phyloP scores from a whole-genome alignment of 2,888 invertebrate genomes.

The Polydrusus tereticollis region DNA sequence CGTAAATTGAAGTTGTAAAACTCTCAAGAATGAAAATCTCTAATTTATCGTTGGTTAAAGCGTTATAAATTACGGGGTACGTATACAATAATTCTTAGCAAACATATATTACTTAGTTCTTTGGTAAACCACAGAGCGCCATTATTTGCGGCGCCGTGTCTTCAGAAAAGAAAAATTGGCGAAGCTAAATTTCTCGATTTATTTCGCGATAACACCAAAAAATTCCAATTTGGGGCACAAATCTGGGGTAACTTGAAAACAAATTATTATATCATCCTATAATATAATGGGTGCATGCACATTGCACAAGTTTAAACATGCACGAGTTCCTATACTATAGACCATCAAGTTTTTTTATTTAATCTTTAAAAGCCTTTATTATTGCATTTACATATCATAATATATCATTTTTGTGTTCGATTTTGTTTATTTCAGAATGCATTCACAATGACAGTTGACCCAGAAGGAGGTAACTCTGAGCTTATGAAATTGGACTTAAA shows the following conservation, averaged over 20 bases:
- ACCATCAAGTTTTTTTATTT: too few species aligned
- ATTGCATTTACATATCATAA: too few species aligned
- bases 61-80: constrained; percentile 51
- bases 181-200: constrained; percentile 43
- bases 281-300: too few species aligned
- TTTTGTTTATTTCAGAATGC: too few species aligned
- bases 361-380: too few species aligned
- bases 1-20: constrained; percentile 51
- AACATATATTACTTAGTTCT: constrained; percentile 52
- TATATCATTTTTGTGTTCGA: too few species aligned
- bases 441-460: too few species aligned
- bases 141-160: constrained; percentile 49
- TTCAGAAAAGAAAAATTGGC: constrained; percentile 47
- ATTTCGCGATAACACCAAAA: constrained; percentile 39
- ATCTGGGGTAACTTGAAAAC: not conserved
- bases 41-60: constrained; percentile 52
- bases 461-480: too few species aligned
- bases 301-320: too few species aligned
- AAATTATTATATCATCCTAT: too few species aligned
- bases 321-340: too few species aligned
- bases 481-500: too few species aligned
- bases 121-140: constrained; percentile 41
- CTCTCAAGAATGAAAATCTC: constrained; percentile 52
- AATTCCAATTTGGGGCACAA: constrained; percentile 37
- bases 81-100: constrained; percentile 52